Evolutionary conservation across 30 jellyfish, hydroid and myxozoan genomes (phyloP).

Genomic region (Nemopilema nomurai): DNA sequence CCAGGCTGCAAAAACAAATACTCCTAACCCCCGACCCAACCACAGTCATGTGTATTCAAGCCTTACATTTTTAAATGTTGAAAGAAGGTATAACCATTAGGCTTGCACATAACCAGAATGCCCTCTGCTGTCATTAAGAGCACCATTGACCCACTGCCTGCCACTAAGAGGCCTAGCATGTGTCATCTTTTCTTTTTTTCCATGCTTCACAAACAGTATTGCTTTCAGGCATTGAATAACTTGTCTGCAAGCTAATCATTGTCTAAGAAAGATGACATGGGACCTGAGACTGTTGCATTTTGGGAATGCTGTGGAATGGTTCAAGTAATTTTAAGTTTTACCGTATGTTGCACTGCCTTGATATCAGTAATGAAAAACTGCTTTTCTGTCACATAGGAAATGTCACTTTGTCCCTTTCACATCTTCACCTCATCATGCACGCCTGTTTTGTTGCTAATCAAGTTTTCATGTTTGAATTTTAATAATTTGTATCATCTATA

Average conservation of each 20-base stretch:
- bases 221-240: constrained; percentile 58
- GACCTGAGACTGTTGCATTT: neutral
- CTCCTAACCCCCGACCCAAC: too few species aligned
- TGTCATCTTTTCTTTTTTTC: neutral
- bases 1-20: too few species aligned
- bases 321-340: neutral
- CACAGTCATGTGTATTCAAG: too few species aligned
- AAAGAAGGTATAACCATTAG: too few species aligned
- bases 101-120: too few species aligned
- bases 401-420: neutral
- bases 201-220: constrained; percentile 39
- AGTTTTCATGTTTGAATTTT: neutral
- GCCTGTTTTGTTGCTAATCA: neutral
- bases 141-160: neutral
- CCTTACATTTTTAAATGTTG: too few species aligned
- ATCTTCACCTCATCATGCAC: neutral
- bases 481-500: too few species aligned
- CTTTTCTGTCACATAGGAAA: neutral
- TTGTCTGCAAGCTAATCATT: constrained; percentile 47
- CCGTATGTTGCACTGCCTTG: neutral
- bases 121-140: too few species aligned
- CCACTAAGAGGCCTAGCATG: neutral
- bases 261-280: constrained; percentile 51
- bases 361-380: neutral
- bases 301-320: neutral